Evolutionary conservation across 2,888 invertebrate genomes (phyloP), one percentile per base, ranked within the genome.

Genomic region (Heteromurus nitidus): DNA sequence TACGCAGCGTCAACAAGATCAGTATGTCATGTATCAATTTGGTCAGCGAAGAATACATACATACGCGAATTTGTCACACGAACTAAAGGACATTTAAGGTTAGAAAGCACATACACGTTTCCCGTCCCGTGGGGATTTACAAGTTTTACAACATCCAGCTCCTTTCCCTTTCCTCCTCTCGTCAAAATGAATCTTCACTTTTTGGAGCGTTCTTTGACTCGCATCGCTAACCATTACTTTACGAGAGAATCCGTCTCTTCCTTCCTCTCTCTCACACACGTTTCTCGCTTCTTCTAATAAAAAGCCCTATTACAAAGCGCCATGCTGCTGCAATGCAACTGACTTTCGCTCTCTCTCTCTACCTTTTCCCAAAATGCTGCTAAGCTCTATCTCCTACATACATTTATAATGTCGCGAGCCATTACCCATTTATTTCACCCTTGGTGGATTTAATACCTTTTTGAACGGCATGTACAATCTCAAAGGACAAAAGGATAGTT

Each of bases 401-500:
- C n/a, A n/a, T n/a, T 9, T 55, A 9, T 64, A 42, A 65, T 65
- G 65, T 65, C 65, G 24, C 44, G 65, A 44, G 44, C 44, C 65
- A 65, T 65, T 65, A 65, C 24, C 42, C 42, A 44, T 65, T 65
- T 65, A 65, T 65, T 65, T 65, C 44, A 65, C 65, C 65, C 65
- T 42, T 65, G 44, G 24, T 20, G 44, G 22, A 44, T 62, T 62
- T 62, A 62, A 62, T 65, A 65, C 26, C 60, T 28, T 60, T 60
- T 65, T 65, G 42, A 44, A 65, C 22, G 16, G 44, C 44, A 16
- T 30, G 3, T 62, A 30, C 3, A n/a, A 31, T 31, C 1, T 16
- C 16, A 55, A 1, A 65, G 65, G 44, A 44, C 44, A 65, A 65
- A 44, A 22, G 26, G 20, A 64, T 31, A n/a, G n/a, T n/a, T n/a